Percentiles rank a stretch among this genome's conserved stretches.
Conservation (phyloP, 1,140 invertebrate species). For the Saccostrea glomerata region DNA sequence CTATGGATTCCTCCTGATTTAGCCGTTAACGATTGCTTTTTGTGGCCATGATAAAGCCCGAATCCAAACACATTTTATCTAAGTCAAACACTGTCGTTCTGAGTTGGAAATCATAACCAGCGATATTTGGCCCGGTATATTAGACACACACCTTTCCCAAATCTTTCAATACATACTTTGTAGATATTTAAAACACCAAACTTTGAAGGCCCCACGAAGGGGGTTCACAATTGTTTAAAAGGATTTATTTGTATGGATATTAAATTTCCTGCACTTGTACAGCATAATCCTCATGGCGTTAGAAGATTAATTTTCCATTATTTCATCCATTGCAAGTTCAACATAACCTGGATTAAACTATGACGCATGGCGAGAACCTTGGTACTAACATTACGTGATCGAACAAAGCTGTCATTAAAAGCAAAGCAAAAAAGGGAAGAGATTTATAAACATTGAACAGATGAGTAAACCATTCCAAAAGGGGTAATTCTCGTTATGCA, state of each 20-base stretch:
- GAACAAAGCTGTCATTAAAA: conserved; percentile 10
- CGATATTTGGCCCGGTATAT: conserved; percentile 33
- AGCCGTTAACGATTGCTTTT: not conserved
- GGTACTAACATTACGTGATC: not conserved
- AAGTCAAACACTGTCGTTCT: conserved; percentile 33
- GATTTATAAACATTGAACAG: not conserved
- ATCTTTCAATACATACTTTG: conserved; percentile 36
- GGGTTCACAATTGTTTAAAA: not conserved
- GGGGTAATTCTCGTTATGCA: no score
- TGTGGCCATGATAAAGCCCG: not conserved
- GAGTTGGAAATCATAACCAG: not conserved
- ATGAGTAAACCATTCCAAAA: no score
- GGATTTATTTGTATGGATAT: not conserved
- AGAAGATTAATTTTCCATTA: conserved; percentile 30
- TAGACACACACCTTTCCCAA: conserved; percentile 15
- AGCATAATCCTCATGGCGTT: not conserved
- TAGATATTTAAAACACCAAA: conserved; percentile 29
- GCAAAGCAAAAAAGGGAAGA: not conserved
- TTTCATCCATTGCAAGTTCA: not conserved
- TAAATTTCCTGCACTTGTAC: not conserved
- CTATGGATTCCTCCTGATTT: not conserved
- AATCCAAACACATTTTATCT: conserved; percentile 38
- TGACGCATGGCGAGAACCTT: conserved; percentile 10
- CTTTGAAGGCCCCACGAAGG: not conserved
- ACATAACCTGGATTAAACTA: not conserved